Percentiles rank a stretch among this genome's conserved stretches.
Conservation (phyloP, 2,888 invertebrate genomes). For the Archips crataeganus region DNA sequence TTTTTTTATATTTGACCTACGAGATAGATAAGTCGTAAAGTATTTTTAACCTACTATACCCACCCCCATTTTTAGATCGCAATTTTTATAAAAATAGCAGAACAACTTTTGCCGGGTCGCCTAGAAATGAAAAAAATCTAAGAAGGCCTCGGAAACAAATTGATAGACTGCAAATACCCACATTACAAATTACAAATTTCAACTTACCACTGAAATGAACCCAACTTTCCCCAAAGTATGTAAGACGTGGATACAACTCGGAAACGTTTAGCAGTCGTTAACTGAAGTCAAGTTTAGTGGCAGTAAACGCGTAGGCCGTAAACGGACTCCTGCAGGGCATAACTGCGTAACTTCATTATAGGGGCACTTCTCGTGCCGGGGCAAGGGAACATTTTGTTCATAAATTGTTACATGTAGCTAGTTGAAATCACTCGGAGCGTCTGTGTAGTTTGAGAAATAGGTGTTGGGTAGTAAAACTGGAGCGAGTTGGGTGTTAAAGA, state of each 20-base stretch:
- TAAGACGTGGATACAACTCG: conserved; percentile 53
- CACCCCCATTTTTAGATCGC: too few relatives aligned
- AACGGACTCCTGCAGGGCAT: conserved; percentile 60
- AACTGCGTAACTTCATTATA: conserved; percentile 74
- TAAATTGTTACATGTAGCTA: conserved; percentile 43
- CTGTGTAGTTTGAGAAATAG: conserved; percentile 16
- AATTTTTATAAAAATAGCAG: too few relatives aligned
- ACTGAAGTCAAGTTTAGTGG: conserved; percentile 71
- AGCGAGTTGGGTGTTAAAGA: neutral
- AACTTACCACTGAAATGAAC: conserved; percentile 1
- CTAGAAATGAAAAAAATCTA: too few relatives aligned
- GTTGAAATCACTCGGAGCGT: conserved; percentile 20
- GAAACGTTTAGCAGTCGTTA: conserved; percentile 67
- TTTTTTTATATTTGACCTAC: too few relatives aligned
- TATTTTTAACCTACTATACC: too few relatives aligned
- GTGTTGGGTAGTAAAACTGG: conserved; percentile 3
- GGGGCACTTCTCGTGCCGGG: conserved; percentile 46
- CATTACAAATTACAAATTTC: neutral
- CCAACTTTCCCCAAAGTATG: conserved; percentile 10
- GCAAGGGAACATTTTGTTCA: conserved; percentile 37
- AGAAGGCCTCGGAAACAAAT: too few relatives aligned
- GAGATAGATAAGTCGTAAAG: too few relatives aligned
- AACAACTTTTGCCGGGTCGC: too few relatives aligned
- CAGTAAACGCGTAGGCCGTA: conserved; percentile 70
- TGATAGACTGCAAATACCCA: neutral